Evolutionary conservation across 2,113 vertebrate species (phyloP), one percentile per base, ranked within the genome.

Genomic region (Seriola quinqueradiata): DNA sequence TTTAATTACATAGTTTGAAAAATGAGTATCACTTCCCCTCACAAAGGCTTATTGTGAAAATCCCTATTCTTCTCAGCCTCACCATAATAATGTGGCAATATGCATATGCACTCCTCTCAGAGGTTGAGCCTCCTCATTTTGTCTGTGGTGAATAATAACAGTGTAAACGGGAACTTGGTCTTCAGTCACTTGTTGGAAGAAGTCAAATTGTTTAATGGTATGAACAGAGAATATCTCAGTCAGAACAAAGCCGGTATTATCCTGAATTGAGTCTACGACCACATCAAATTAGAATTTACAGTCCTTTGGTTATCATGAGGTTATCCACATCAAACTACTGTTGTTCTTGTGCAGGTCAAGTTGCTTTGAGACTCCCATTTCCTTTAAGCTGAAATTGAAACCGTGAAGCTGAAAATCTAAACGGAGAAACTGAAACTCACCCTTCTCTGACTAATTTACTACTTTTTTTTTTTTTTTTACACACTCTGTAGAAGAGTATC

Each of bases 161-260:
- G 54, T 42, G 46, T 81, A 80, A 81, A 71, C 67, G 76, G 77
- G 36, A 79, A 84, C 72, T 48, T 25, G 75, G 38, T 84, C 68
- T 70, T 88, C 44, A 82, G 61, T 81, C 80, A n/a, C 61, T 84
- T 75, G 61, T 68, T 14, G 12, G 50, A 76, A 55, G 63, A 38
- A 73, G 70, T 59, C 63, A 0, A 58, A 52, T 34, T 46, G 63
- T 75, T 32, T 79, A 69, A 82, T 80, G 64, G 68, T 36, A 58
- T 34, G 36, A 81, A 70, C 44, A 14, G 65, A 75, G 25, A 68
- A 36, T 34, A 61, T 59, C 59, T 79, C 23, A 61, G n/a, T 65
- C 25, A 54, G 71, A 82, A 74, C 70, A 77, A 82, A 87, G 64
- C 40, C 72, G 66, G 75, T 70, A 81, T 81, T 87, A 82, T 81